These are phyloP conservation scores for Drosophila pseudoananassae DNA, from an alignment of 1,140 invertebrate genomes.

Conservation along the genomic window DNA sequence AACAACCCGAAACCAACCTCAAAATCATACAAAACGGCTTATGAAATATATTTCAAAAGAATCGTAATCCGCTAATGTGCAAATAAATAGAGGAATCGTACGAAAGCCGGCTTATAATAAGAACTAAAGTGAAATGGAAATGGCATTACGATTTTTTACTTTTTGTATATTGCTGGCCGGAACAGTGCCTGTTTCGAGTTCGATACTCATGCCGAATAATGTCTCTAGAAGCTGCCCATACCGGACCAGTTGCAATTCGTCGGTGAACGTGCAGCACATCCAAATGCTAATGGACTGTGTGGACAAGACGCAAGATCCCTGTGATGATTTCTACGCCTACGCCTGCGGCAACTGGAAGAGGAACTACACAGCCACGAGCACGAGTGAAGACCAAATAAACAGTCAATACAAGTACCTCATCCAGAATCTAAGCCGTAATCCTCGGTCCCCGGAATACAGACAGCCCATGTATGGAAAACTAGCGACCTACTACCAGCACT, in stretches of 20 bases:
- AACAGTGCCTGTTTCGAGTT: constrained; percentile 9
- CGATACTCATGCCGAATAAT: constrained; percentile 6
- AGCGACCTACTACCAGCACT: constrained; percentile 53
- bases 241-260: constrained; percentile 21
- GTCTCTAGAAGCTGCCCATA: constrained; percentile 42
- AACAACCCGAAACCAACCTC: constrained; percentile 14
- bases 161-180: constrained; percentile 13
- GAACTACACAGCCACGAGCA: constrained; percentile 49
- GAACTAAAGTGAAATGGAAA: not conserved
- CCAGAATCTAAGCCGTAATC: constrained; percentile 13
- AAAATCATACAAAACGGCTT: not conserved
- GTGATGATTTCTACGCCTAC: constrained; percentile 95
- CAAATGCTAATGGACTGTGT: constrained; percentile 86
- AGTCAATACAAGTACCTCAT: constrained; percentile 49
- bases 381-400: constrained; percentile 52
- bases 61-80: not conserved
- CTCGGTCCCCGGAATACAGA: constrained; percentile 12
- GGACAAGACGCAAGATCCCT: constrained; percentile 91
- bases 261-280: constrained; percentile 53
- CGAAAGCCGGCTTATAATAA: not conserved
- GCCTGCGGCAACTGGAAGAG: constrained; percentile 93
- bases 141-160: constrained; percentile 9
- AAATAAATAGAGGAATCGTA: not conserved
- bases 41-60: constrained; percentile 4
- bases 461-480: constrained; percentile 52